phyloP scores from a whole-genome alignment of 2,113 vertebrate genomes.

The Tenebrosternarchus preto region DNA sequence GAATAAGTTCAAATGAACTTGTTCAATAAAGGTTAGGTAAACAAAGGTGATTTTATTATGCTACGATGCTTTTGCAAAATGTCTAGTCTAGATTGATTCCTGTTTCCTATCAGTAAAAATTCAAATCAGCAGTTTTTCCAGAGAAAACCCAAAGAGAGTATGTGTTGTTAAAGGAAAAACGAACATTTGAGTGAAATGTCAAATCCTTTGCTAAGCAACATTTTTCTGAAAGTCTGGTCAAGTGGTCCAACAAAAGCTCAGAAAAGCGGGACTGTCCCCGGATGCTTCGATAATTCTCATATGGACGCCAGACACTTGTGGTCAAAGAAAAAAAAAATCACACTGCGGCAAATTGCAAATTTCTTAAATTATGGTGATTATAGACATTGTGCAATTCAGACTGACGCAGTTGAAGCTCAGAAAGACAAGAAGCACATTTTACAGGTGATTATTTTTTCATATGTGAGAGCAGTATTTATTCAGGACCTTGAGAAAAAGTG shows the following conservation, averaged over 20 bases:
- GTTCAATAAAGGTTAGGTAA: not conserved
- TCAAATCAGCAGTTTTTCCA: conserved; percentile 17
- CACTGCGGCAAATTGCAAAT: conserved; percentile 43
- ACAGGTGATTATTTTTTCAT: conserved; percentile 56
- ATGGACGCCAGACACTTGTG: conserved; percentile 53
- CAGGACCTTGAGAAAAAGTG: conserved; percentile 47
- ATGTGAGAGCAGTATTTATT: conserved; percentile 45
- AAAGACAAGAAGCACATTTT: conserved; percentile 41
- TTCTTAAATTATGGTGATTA: conserved; percentile 52
- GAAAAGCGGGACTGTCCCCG: conserved; percentile 44
- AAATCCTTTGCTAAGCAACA: conserved; percentile 38
- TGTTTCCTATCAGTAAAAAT: not conserved
- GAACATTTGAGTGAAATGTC: conserved; percentile 6
- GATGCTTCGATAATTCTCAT: conserved; percentile 61
- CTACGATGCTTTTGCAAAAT: conserved; percentile 20
- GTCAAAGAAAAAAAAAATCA: conserved; percentile 33
- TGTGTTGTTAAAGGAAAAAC: conserved; percentile 27
- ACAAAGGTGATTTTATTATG: conserved; percentile 6
- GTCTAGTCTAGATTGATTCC: not conserved
- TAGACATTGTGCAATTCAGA: conserved; percentile 41
- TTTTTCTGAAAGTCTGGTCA: conserved; percentile 45
- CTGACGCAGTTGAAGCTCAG: conserved; percentile 31
- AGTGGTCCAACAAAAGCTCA: conserved; percentile 53
- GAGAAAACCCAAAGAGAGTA: conserved; percentile 12
- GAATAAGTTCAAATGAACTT: not conserved